Evolutionary conservation across 2,113 vertebrate genomes (phyloP).

Genomic region (Colistium nudipinnis): DNA sequence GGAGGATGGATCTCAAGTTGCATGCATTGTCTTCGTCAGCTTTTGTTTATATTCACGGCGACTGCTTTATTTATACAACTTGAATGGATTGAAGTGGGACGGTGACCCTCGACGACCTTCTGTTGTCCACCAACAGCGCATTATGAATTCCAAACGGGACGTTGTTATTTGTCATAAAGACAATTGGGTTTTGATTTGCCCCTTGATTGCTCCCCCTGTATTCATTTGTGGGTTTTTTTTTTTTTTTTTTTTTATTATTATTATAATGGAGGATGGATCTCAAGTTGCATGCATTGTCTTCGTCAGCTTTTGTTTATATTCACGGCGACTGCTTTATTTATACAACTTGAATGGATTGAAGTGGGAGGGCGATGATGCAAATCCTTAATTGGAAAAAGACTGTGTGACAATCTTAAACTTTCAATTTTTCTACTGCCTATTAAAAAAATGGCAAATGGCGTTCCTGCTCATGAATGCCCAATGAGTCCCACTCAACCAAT

Average conservation of each 20-base stretch:
- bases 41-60: constrained; percentile 71
- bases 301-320: constrained; percentile 73
- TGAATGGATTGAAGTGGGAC: constrained; percentile 70
- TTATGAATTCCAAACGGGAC: constrained; percentile 61
- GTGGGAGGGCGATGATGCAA: constrained; percentile 66
- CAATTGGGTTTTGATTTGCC: constrained; percentile 76
- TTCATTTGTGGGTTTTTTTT: constrained; percentile 71
- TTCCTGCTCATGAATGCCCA: constrained; percentile 66
- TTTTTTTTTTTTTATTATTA: too few species aligned
- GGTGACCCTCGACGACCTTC: too few species aligned
- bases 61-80: constrained; percentile 70
- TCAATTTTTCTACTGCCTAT: constrained; percentile 63
- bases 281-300: constrained; percentile 62
- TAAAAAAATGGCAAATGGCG: constrained; percentile 72
- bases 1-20: constrained; percentile 71
- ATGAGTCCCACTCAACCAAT: constrained; percentile 61
- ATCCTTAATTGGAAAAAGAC: constrained; percentile 73
- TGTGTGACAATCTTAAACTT: constrained; percentile 73
- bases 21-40: constrained; percentile 64
- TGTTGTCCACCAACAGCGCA: too few species aligned
- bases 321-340: constrained; percentile 67
- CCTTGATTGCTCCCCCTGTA: constrained; percentile 71
- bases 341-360: constrained; percentile 69
- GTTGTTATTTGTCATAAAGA: constrained; percentile 62
- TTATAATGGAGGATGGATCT: constrained; percentile 75